Evolutionary conservation across 2,113 vertebrate genomes (phyloP).

Genomic region (Bufo bufo): DNA sequence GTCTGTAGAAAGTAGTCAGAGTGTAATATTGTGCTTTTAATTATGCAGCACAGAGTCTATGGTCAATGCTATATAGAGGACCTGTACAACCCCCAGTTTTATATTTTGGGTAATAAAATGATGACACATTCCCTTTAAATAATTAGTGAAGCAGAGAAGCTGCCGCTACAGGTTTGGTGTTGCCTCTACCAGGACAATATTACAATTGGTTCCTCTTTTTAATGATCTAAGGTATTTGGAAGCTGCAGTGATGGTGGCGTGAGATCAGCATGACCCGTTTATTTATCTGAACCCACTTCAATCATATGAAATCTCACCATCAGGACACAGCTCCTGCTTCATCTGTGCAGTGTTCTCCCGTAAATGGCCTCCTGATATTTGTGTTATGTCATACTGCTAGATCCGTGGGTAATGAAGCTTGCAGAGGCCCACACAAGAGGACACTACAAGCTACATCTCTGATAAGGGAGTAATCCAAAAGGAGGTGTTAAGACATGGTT

Average conservation of each 20-base stretch:
- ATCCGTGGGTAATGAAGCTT: conserved; percentile 18
- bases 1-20: no score
- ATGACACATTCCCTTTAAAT: not conserved
- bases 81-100: no score
- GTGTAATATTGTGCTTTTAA: no score
- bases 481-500: conserved; percentile 10
- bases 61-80: no score
- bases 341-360: not conserved
- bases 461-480: conserved; percentile 39
- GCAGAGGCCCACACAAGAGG: conserved; percentile 21
- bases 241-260: not conserved
- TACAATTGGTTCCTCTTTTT: not conserved
- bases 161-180: not conserved
- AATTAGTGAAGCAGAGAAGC: not conserved
- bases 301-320: not conserved
- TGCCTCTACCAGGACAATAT: not conserved
- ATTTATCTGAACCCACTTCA: not conserved
- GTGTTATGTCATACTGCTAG: not conserved
- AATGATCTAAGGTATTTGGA: not conserved
- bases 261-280: not conserved
- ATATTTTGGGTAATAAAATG: no score
- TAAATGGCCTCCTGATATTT: not conserved
- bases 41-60: no score
- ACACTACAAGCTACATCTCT: conserved; percentile 22
- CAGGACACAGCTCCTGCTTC: not conserved